Conservation (phyloP, 2,888 invertebrate genomes). For the Xylota sylvarum region DNA sequence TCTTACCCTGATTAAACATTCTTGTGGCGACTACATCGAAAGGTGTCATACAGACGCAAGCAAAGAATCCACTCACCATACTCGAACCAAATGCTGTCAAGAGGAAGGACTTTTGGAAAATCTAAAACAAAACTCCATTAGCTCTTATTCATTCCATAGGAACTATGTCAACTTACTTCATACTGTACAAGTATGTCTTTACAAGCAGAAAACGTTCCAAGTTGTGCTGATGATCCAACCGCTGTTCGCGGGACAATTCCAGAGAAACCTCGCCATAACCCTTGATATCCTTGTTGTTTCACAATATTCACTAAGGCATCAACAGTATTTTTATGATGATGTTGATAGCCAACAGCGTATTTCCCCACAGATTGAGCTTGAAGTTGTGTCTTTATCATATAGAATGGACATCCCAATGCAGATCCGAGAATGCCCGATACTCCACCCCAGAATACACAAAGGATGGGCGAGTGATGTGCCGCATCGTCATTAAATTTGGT, state of each 20-base stretch:
- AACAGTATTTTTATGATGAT: conserved; percentile 88
- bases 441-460: conserved; percentile 80
- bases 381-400: conserved; percentile 93
- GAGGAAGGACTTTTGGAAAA: conserved; percentile 85
- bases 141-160: neutral
- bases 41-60: conserved; percentile 92
- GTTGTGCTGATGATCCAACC: conserved; percentile 93
- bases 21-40: conserved; percentile 95
- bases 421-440: conserved; percentile 90
- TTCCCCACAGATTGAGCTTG: conserved; percentile 89
- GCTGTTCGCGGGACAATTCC: conserved; percentile 91
- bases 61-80: conserved; percentile 90
- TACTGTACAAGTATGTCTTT: conserved; percentile 85
- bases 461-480: conserved; percentile 68
- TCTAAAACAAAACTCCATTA: conserved; percentile 77
- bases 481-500: conserved; percentile 81
- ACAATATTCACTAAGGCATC: conserved; percentile 86
- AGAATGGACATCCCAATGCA: conserved; percentile 90
- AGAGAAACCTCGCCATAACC: conserved; percentile 92
- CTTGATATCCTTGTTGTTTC: conserved; percentile 86
- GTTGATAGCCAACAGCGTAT: conserved; percentile 94
- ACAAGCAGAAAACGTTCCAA: conserved; percentile 91
- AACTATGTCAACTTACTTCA: conserved; percentile 72
- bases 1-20: conserved; percentile 93
- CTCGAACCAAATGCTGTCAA: conserved; percentile 89